Conservation (phyloP, 2,113 vertebrate genomes). For the Scomber japonicus region DNA sequence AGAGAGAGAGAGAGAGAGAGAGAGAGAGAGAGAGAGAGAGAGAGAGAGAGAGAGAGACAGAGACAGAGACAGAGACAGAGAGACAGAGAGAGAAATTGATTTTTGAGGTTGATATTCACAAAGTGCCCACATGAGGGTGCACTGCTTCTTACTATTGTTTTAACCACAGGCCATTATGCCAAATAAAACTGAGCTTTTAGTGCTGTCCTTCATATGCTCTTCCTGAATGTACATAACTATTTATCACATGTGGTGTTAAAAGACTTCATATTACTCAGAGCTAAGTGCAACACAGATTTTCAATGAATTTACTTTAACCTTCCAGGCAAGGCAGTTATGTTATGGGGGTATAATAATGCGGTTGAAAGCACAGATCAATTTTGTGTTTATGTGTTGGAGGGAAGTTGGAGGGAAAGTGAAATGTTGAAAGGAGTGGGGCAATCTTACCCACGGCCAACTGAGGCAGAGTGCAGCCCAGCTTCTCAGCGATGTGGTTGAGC, state of each 20-base stretch:
- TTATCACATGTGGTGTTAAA: background rate
- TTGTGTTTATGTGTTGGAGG: background rate
- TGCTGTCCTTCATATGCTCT: background rate
- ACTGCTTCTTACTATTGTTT: conserved; percentile 8
- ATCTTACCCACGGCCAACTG: conserved; percentile 95
- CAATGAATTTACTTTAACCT: background rate
- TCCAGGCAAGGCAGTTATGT: background rate
- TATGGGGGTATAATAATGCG: background rate
- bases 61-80: background rate
- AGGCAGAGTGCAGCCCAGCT: conserved; percentile 95
- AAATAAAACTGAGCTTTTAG: background rate
- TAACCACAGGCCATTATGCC: background rate
- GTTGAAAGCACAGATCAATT: background rate
- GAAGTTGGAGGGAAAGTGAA: background rate
- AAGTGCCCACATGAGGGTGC: conserved; percentile 13
- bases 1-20: conserved; percentile 13
- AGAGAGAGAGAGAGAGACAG: conserved; percentile 1
- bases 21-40: too few species aligned
- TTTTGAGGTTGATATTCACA: conserved; percentile 8
- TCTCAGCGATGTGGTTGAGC: conserved; percentile 93
- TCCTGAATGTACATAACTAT: background rate
- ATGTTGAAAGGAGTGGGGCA: background rate
- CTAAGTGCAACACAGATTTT: background rate
- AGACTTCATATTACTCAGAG: background rate
- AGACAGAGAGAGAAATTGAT: too few species aligned